Base-by-base conservation (phyloP, 2,888 invertebrate genomes). In the Phalera bucephala region DNA sequence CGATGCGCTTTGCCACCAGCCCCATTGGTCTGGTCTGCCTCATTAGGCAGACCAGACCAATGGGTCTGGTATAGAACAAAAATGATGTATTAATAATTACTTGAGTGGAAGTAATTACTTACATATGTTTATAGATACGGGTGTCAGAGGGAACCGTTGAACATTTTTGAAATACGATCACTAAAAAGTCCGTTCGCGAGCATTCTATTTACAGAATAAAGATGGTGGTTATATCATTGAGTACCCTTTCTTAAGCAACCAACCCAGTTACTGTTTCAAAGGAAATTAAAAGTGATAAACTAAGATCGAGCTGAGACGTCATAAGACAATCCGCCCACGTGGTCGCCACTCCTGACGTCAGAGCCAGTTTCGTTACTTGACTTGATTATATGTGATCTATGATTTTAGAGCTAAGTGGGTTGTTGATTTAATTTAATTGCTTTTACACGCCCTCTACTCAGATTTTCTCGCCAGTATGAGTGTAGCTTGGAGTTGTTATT, bases 281-380 rank as follows among this genome's bases (percentile, higher is more conserved):
- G 5, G 5, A 17, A 17, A 26, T 10, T 41, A 20, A 28, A 29
- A 36, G 30, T 49, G 58, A 38, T 29, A 31, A 32, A 17, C 7
- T 38, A 54, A 57, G 52, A 52, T 46, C 40, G 31, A 34, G 19
- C 11, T 13, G 40, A 55, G 55, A 55, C 58, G 57, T 47, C 42
- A 57, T 31, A 35, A 36, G 26, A 31, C 19, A 39, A 33, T 41
- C 40, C 40, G 37, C 55, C 50, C 52, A 58, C 55, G 45, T 36
- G 44, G 34, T 36, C 12, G 38, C 40, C 38, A 11, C 30, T 39
- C 33, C 13, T 55, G 55, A 58, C 57, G 58, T 55, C 50, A 55
- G 13, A 36, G 25, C 11, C 36, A 37, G 21, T 35, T 38, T 33
- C 26, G 25, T 17, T 29, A 26, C 41, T 20, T 28, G 19, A 17